Evolutionary conservation across 2,888 invertebrate species (phyloP).

Genomic region (Mimas tiliae): DNA sequence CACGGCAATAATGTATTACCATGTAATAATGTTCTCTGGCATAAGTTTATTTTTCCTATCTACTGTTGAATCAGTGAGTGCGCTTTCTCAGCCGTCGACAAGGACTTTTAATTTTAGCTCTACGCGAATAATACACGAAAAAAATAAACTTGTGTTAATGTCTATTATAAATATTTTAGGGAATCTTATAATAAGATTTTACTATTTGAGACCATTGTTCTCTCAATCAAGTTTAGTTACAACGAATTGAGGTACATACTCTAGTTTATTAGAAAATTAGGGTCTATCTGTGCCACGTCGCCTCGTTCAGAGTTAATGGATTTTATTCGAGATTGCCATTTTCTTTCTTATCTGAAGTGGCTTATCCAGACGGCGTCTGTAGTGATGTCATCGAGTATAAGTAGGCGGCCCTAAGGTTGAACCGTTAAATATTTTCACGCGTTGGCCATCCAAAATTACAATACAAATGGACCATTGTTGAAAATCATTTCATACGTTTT

Average conservation of each 20-base stretch:
- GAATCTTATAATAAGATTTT: background rate
- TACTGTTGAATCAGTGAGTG: background rate
- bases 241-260: background rate
- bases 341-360: slow-evolving; percentile 29
- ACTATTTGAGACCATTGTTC: background rate
- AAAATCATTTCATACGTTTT: slow-evolving; percentile 25
- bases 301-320: slow-evolving; percentile 1
- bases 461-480: slow-evolving; percentile 27
- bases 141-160: background rate
- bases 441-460: slow-evolving; percentile 25
- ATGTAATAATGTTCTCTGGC: background rate
- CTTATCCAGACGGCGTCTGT: slow-evolving; percentile 41
- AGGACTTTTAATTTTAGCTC: background rate
- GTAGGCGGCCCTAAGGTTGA: slow-evolving; percentile 34
- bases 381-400: slow-evolving; percentile 45
- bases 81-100: background rate
- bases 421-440: slow-evolving; percentile 27
- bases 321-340: slow-evolving; percentile 25
- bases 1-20: background rate
- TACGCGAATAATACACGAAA: background rate
- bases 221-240: background rate
- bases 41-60: background rate
- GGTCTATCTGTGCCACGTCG: background rate
- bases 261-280: slow-evolving; percentile 12
- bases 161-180: background rate